A percentile compares a stretch with the other conserved stretches of the same genome.
These are phyloP conservation scores for Fopius arisanus DNA, from an alignment of 1,140 invertebrate species.

Conservation along the genomic window DNA sequence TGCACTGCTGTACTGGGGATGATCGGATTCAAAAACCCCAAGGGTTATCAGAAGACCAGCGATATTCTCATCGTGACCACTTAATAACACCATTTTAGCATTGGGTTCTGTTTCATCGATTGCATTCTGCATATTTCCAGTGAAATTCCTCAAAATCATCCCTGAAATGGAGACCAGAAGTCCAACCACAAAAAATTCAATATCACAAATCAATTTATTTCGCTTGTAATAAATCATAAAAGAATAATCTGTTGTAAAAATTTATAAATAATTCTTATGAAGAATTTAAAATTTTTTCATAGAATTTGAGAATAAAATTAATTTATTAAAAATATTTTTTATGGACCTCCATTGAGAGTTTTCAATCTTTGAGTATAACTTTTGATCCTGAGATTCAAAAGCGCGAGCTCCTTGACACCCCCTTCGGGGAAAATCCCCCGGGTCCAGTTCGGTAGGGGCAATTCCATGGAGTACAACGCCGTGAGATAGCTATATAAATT, in stretches of 20 bases:
- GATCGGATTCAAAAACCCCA: conserved; percentile 69
- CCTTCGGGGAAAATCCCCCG: conserved; percentile 40
- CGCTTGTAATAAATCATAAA: not conserved
- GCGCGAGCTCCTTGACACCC: conserved; percentile 3
- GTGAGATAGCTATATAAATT: conserved; percentile 46
- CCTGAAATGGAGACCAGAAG: too few species aligned
- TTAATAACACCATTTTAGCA: conserved; percentile 71
- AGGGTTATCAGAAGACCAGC: conserved; percentile 71
- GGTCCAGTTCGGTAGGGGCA: conserved; percentile 48
- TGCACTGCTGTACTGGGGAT: conserved; percentile 67
- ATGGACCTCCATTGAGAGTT: conserved; percentile 57
- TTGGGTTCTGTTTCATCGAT: too few species aligned
- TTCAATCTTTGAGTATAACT: conserved; percentile 59
- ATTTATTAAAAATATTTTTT: not conserved
- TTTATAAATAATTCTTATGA: not conserved
- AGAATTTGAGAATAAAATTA: too few species aligned
- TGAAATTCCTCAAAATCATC: conserved; percentile 65
- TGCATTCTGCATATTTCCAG: conserved; percentile 56
- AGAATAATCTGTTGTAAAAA: not conserved
- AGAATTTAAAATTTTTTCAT: not conserved
- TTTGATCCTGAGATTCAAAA: conserved; percentile 57
- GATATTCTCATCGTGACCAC: conserved; percentile 77
- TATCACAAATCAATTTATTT: too few species aligned
- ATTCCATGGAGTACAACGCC: conserved; percentile 36
- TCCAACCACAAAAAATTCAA: too few species aligned